phyloP scores from a whole-genome alignment of 2,797 vertebrate species.

The Melopsittacus undulatus region DNA sequence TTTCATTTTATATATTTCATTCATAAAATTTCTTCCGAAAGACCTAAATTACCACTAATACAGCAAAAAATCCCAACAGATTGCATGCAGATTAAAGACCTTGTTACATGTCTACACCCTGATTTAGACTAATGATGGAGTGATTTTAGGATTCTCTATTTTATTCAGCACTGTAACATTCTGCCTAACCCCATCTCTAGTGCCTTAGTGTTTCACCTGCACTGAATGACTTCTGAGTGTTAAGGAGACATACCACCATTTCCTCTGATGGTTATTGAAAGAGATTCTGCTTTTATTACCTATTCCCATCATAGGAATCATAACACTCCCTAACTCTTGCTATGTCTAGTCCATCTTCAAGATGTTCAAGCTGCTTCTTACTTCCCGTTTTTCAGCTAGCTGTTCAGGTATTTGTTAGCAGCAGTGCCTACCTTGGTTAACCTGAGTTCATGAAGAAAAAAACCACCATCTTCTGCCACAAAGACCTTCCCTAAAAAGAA shows the following conservation, averaged over 20 bases:
- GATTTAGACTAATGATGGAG: neutral
- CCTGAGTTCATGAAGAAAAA: neutral
- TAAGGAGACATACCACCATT: neutral
- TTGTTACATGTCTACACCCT: neutral
- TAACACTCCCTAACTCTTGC: neutral
- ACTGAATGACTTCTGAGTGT: neutral
- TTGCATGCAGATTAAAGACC: neutral
- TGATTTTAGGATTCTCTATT: neutral
- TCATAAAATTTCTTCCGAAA: neutral
- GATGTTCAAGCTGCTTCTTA: neutral
- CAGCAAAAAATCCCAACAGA: neutral
- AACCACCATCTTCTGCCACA: neutral
- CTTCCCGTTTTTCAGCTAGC: neutral
- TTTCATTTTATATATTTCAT: neutral
- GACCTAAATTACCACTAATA: neutral
- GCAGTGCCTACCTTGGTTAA: neutral
- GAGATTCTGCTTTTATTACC: conserved; percentile 5
- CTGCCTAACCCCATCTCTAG: neutral
- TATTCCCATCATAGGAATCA: neutral
- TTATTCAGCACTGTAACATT: neutral
- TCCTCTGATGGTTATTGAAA: conserved; percentile 24
- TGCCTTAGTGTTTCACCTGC: neutral
- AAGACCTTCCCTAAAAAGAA: neutral
- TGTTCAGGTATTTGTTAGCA: neutral
- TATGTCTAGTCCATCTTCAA: conserved; percentile 18